These are phyloP conservation scores for Garra rufa DNA, from an alignment of 2,113 vertebrate genomes.

Conservation along the genomic window DNA sequence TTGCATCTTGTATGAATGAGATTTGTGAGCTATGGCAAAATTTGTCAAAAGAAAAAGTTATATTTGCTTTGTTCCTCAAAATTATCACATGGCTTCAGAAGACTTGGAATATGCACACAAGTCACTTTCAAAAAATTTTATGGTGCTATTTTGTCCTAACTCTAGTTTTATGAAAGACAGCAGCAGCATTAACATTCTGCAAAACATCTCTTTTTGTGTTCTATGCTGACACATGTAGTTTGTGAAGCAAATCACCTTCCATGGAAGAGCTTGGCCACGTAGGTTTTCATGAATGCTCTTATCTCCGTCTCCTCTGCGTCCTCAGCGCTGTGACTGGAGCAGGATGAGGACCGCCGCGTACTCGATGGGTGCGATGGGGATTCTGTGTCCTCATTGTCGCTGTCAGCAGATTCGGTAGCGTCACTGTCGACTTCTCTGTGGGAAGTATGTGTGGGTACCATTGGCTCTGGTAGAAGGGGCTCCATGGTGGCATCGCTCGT, in stretches of 20 bases:
- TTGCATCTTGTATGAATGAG: not conserved
- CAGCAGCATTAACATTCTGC: not conserved
- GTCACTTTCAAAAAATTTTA: not conserved
- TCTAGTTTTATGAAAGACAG: not conserved
- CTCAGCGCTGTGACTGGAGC: slow-evolving; percentile 86
- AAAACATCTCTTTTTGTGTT: not conserved
- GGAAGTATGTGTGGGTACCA: slow-evolving; percentile 11
- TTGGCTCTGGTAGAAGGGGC: slow-evolving; percentile 62
- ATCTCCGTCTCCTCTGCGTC: slow-evolving; percentile 73
- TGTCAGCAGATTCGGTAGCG: slow-evolving; percentile 92
- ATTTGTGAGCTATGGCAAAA: not conserved
- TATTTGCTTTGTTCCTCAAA: not conserved
- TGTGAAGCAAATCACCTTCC: slow-evolving; percentile 78
- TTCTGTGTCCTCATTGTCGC: slow-evolving; percentile 85
- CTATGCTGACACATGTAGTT: not conserved
- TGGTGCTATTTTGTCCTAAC: not conserved
- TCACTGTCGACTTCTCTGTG: slow-evolving; percentile 77
- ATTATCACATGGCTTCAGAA: not conserved
- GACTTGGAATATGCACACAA: not conserved
- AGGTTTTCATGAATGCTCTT: slow-evolving; percentile 86
- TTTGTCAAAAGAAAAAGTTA: not conserved
- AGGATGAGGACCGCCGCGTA: slow-evolving; percentile 85
- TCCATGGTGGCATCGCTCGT: slow-evolving; percentile 46
- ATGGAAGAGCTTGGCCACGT: slow-evolving; percentile 91
- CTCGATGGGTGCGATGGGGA: slow-evolving; percentile 75